A percentile compares a stretch with the other conserved stretches of the same genome.
Conservation (phyloP, 1,140 invertebrate species). For the Drosophila ambigua region DNA sequence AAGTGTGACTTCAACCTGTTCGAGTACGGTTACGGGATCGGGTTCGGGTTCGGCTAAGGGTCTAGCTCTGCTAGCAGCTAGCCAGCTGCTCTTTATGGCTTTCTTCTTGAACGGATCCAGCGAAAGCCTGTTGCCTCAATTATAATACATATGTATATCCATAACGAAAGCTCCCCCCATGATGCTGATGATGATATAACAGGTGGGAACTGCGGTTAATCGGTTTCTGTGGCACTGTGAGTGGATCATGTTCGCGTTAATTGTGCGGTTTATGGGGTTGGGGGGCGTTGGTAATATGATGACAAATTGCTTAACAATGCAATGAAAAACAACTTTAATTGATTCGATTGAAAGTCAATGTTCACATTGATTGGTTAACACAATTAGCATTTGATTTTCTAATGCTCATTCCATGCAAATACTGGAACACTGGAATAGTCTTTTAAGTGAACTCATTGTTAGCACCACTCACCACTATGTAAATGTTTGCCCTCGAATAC, state of each 20-base stretch:
- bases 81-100: conserved; percentile 26
- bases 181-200: conserved; percentile 10
- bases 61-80: too few species aligned
- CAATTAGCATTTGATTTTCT: conserved; percentile 38
- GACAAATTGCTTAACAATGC: conserved; percentile 52
- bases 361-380: conserved; percentile 30
- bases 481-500: neutral
- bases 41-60: neutral
- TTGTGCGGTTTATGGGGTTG: conserved; percentile 45
- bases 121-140: conserved; percentile 49
- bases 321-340: conserved; percentile 50
- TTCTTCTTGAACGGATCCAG: conserved; percentile 32
- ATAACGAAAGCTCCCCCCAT: conserved; percentile 6
- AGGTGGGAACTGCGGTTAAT: conserved; percentile 34
- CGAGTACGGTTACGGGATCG: too few species aligned
- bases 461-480: neutral
- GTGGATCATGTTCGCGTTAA: conserved; percentile 30
- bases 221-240: conserved; percentile 44
- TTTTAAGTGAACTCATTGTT: neutral
- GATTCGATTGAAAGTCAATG: conserved; percentile 33
- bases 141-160: neutral
- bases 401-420: conserved; percentile 38
- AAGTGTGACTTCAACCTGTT: conserved; percentile 29
- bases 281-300: conserved; percentile 19
- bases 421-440: neutral